A percentile compares a stretch with the other conserved stretches of the same genome.
These are phyloP conservation scores for Drosophila sucinea DNA, from an alignment of 1,140 invertebrate genomes.

Conservation along the genomic window DNA sequence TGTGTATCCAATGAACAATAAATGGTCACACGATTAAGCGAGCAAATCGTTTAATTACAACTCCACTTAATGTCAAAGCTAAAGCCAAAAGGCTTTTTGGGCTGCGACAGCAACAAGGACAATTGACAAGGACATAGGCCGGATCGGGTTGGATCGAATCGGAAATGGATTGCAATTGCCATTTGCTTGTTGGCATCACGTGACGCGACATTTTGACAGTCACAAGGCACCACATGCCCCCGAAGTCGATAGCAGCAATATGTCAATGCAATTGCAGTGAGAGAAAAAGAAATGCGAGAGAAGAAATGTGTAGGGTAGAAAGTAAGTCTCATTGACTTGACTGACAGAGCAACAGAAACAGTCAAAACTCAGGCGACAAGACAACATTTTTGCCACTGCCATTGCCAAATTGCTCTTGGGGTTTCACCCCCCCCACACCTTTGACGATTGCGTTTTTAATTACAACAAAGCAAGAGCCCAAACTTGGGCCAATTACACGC, in stretches of 20 bases:
- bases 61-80: conserved; percentile 68
- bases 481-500: conserved; percentile 49
- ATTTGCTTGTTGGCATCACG: conserved; percentile 33
- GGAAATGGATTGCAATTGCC: conserved; percentile 51
- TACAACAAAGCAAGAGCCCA: conserved; percentile 39
- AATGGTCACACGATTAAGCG: conserved; percentile 71
- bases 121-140: conserved; percentile 26
- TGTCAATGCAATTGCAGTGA: conserved; percentile 76
- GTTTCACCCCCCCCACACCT: conserved; percentile 38
- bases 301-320: conserved; percentile 20
- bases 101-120: conserved; percentile 20
- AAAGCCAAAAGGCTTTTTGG: conserved; percentile 65
- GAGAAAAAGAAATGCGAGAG: background rate
- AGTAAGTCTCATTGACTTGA: background rate
- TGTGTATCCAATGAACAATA: conserved; percentile 54
- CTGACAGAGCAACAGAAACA: conserved; percentile 29
- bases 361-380: conserved; percentile 63
- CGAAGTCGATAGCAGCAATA: conserved; percentile 71
- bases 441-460: conserved; percentile 67
- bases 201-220: conserved; percentile 75
- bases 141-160: conserved; percentile 6
- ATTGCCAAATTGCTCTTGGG: conserved; percentile 38
- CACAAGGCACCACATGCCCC: conserved; percentile 42
- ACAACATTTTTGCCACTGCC: conserved; percentile 40
- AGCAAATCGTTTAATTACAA: conserved; percentile 80